Conservation (phyloP, 2,888 invertebrate species). For the Ischnura elegans region DNA sequence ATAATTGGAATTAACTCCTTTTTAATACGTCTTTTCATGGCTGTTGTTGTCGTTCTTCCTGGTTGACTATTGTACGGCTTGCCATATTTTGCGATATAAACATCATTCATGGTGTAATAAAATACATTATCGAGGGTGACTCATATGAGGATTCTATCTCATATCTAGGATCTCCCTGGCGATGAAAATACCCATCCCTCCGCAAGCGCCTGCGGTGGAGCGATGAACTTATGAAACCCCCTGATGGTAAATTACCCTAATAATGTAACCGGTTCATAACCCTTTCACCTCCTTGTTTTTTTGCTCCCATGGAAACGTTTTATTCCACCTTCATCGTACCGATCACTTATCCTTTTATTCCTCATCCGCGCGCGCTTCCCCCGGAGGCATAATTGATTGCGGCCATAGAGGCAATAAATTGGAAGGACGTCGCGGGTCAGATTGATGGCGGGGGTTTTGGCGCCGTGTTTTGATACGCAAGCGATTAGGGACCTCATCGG, state of each 20-base stretch:
- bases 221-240: background rate
- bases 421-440: background rate
- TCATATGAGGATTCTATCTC: too few relatives aligned
- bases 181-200: background rate
- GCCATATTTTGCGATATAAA: too few relatives aligned
- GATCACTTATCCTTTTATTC: background rate
- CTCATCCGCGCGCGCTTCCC: background rate
- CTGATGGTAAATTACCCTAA: background rate
- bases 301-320: background rate
- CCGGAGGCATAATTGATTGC: conserved; percentile 14
- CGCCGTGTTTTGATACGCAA: background rate
- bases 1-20: too few relatives aligned
- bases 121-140: too few relatives aligned
- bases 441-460: background rate
- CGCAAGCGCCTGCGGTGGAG: background rate
- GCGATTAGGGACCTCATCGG: background rate
- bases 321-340: background rate
- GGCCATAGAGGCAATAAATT: background rate
- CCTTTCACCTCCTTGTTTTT: background rate
- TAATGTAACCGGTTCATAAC: background rate
- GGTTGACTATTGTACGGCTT: too few relatives aligned
- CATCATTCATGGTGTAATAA: too few relatives aligned
- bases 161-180: too few relatives aligned
- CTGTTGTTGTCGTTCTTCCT: too few relatives aligned
- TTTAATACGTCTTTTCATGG: too few relatives aligned